Conservation (phyloP, 2,888 invertebrate genomes). For the Hofmannophila pseudospretella region DNA sequence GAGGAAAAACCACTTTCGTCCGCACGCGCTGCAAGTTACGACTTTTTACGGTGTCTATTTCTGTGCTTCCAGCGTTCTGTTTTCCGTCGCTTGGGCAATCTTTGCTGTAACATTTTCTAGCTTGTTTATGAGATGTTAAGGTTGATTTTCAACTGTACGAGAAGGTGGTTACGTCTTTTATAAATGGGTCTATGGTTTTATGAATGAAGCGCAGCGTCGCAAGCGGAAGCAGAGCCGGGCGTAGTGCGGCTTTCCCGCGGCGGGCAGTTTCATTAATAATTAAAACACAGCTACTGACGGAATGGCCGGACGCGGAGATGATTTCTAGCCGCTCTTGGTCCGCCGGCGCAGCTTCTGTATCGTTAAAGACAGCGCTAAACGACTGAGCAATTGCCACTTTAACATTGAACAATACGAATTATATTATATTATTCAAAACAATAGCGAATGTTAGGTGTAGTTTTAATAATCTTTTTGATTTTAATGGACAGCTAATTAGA, state of each 20-base stretch:
- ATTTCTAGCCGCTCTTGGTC: slow-evolving; percentile 64
- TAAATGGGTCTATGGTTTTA: slow-evolving; percentile 46
- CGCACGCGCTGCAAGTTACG: slow-evolving; percentile 55
- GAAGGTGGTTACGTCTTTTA: slow-evolving; percentile 30
- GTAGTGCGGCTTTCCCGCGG: slow-evolving; percentile 74
- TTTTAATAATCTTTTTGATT: too few species aligned
- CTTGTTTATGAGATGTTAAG: slow-evolving; percentile 30
- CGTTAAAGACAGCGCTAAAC: slow-evolving; percentile 13
- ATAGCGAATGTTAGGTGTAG: too few species aligned
- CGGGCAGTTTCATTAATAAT: slow-evolving; percentile 76
- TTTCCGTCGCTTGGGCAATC: slow-evolving; percentile 25
- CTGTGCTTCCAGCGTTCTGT: slow-evolving; percentile 36
- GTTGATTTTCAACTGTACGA: slow-evolving; percentile 31
- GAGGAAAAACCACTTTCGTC: slow-evolving; percentile 70
- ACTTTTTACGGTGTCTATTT: slow-evolving; percentile 70
- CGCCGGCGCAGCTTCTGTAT: slow-evolving; percentile 44
- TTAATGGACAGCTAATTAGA: background rate
- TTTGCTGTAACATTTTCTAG: slow-evolving; percentile 22
- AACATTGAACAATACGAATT: background rate
- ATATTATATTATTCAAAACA: too few species aligned
- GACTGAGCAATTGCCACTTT: background rate
- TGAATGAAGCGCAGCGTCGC: slow-evolving; percentile 75
- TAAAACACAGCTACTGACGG: slow-evolving; percentile 69
- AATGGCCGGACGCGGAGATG: slow-evolving; percentile 73
- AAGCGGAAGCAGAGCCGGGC: slow-evolving; percentile 72